Evolutionary conservation across 2,113 vertebrate genomes (phyloP).

Genomic region (Ellobius talpinus): DNA sequence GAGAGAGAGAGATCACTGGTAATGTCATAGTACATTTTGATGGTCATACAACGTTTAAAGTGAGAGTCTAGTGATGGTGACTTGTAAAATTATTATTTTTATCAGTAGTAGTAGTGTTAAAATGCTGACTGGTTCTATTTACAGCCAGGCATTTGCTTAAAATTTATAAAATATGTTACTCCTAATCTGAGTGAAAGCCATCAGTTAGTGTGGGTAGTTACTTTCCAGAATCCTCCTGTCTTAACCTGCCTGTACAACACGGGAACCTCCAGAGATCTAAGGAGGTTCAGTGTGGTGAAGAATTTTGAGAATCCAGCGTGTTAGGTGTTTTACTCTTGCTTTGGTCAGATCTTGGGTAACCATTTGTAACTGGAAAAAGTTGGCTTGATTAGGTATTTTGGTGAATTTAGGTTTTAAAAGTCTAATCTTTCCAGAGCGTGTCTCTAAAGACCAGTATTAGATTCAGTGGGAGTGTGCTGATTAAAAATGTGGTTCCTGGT

Average conservation of each 20-base stretch:
- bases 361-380: conserved; percentile 45
- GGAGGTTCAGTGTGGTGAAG: conserved; percentile 1
- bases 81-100: conserved; percentile 46
- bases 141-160: conserved; percentile 22
- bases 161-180: not conserved
- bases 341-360: conserved; percentile 61
- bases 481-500: conserved; percentile 18
- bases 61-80: conserved; percentile 25
- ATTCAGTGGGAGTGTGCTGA: conserved; percentile 50
- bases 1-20: not conserved
- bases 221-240: not conserved
- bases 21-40: conserved; percentile 45
- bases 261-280: not conserved
- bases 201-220: not conserved
- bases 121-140: conserved; percentile 46
- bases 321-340: conserved; percentile 11
- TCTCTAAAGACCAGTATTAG: conserved; percentile 44
- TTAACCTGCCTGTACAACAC: not conserved
- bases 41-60: conserved; percentile 56
- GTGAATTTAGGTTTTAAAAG: conserved; percentile 52
- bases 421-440: not conserved
- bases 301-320: conserved; percentile 10
- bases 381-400: conserved; percentile 32
- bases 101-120: not conserved
- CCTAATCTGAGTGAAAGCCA: not conserved